phyloP scores from a whole-genome alignment of 2,888 invertebrate species.

The Mesoligia furuncula region DNA sequence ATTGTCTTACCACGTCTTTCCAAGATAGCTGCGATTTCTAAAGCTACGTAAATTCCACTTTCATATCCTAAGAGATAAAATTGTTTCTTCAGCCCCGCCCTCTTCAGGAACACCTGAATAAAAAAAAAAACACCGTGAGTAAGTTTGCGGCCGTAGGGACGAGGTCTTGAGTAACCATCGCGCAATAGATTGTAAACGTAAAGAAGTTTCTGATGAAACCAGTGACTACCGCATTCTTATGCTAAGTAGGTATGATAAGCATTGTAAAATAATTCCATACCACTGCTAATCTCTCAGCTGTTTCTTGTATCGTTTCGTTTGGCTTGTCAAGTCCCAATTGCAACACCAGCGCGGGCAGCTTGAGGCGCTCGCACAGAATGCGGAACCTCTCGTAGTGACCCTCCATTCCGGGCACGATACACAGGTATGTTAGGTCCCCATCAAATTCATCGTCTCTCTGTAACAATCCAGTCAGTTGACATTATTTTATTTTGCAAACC shows the following conservation, averaged over 20 bases:
- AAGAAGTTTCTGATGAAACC: not conserved
- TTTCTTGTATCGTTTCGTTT: constrained; percentile 70
- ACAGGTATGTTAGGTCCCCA: constrained; percentile 58
- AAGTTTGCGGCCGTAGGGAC: not conserved
- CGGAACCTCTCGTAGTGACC: constrained; percentile 72
- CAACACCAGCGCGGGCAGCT: constrained; percentile 72
- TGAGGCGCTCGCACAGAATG: constrained; percentile 71
- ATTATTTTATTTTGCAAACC: not conserved
- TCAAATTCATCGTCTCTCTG: constrained; percentile 45
- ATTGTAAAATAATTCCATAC: constrained; percentile 52
- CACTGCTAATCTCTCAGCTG: constrained; percentile 72
- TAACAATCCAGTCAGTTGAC: not conserved
- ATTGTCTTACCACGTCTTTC: constrained; percentile 74
- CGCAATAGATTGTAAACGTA: not conserved
- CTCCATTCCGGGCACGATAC: constrained; percentile 76
- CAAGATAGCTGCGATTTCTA: constrained; percentile 77
- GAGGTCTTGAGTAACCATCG: not conserved
- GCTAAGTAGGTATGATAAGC: not conserved
- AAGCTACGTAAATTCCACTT: constrained; percentile 74
- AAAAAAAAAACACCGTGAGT: not conserved
- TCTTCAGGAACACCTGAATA: constrained; percentile 70
- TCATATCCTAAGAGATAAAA: constrained; percentile 80
- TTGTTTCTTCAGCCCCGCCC: constrained; percentile 59
- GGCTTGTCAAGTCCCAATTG: constrained; percentile 72
- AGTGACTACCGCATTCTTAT: not conserved